Evolutionary conservation across 2,888 invertebrate species (phyloP), one percentile per base, ranked within the genome.

Genomic region (Platerodrilus igneus): DNA sequence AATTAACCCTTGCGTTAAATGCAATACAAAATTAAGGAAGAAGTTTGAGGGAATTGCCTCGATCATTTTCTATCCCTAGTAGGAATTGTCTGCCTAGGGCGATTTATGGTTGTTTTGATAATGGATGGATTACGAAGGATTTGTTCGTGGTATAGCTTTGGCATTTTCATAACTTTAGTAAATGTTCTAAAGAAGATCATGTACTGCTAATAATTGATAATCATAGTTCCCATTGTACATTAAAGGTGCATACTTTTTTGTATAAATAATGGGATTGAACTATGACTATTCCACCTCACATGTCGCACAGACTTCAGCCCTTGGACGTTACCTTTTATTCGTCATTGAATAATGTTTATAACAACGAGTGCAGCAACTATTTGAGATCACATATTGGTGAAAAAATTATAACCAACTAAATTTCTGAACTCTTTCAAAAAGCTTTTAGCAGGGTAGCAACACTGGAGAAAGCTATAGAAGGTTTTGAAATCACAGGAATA

Each of bases 311-410:
- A 19, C 13, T 55, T 4, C 55, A 57, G 36, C 54, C 56, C 1
- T 17, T 47, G 28, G 57, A 60, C 28, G 34, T 57, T 10, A 41
- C 52, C 25, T 53, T 53, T 49, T 60, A 53, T 46, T 49, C 49
- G 3, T 53, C 61, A 19, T 37, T 62, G 15, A 60, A 62, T 41
- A 44, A 35, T 9, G 52, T 51, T 34, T 57, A 56, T 18, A 52
- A 53, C 39, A 31, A 32, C 27, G 52, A 57, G 49, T 59, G 56
- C 46, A 56, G 55, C 20, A 40, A 42, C 19, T 48, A 49, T 45
- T 50, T 56, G 49, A 46, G 45, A 30, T 28, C 40, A 11, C 39
- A 45, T 29, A 35, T 44, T 37, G 52, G 50, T 21, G 31, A 45
- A 42, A 33, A 23, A 37, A 52, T 55, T 15, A 52, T 41, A 6